Base-by-base conservation (phyloP, 2,797 vertebrate species). In the Coregonus ussuriensis region DNA sequence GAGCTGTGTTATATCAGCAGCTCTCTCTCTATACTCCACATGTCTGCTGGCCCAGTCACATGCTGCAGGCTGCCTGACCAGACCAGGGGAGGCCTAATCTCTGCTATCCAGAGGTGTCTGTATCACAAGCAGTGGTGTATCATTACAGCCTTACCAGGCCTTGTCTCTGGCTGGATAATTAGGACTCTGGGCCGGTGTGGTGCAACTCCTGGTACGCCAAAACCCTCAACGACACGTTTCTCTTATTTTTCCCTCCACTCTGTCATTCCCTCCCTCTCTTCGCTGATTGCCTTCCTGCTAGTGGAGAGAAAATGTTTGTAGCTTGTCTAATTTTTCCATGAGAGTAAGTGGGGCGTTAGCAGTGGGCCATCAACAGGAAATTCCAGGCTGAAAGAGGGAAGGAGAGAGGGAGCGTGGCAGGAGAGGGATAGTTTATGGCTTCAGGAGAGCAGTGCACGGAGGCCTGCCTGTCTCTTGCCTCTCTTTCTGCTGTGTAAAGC, bases 341-440 rank as follows among this genome's bases (percentile, higher is more conserved):
- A 87, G 90, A 89, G 77, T 87, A 89, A 88, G 77, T 74, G 73
- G 82, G 89, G 86, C 83, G 87, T 92, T 90, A 88, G 86, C 87
- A 90, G 69, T 87, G 77, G 88, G 87, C 92, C 87, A 88, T 93
- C 90, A 91, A 92, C 91, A 95, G 93, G 94, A 95, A 94, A 94
- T 94, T 94, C 93, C 93, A 92, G 79, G 80, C 85, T 83, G 7
- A 66, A 74, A 84, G 71, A 84, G 91, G 41, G 41, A 47, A 47
- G 9, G 41, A 47, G 41, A 87, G 89, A n/a, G 16, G 52, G 74
- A 53, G 37, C 37, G 6, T 1, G 6, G 7, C 37, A 41, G 37
- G 37, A 41, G 37, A 29, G 47, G 41, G 41, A 4, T 14, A 14
- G 21, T 6, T 9, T 21, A 29, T 7, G 18, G 15, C n/a, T 25